phyloP scores from a whole-genome alignment of 2,113 vertebrate genomes.

The Calidris pygmaea region DNA sequence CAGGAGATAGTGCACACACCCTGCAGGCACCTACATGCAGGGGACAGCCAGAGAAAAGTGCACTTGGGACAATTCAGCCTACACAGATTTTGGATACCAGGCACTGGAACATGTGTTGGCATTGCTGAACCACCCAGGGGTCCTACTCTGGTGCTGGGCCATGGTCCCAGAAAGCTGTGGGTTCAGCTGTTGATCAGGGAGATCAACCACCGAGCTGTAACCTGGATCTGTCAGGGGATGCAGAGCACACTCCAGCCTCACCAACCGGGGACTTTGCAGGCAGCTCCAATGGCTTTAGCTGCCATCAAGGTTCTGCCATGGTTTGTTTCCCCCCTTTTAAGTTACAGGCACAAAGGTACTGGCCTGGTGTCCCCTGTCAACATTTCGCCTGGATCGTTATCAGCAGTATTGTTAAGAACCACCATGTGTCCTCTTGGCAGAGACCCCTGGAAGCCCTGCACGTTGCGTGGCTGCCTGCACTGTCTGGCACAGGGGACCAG shows the following conservation, averaged over 20 bases:
- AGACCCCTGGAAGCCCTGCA: background rate
- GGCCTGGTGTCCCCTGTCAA: background rate
- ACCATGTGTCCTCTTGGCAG: background rate
- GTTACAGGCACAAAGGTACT: background rate
- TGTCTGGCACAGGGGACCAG: background rate
- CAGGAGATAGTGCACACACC: background rate
- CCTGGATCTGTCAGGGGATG: fast-evolving
- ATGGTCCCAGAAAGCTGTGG: background rate
- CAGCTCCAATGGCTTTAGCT: background rate
- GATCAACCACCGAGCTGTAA: background rate
- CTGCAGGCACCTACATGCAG: background rate
- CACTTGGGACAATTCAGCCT: background rate
- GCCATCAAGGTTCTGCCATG: background rate
- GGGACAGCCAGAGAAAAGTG: background rate
- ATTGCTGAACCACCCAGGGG: background rate
- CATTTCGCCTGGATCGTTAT: background rate
- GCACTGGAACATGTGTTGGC: background rate
- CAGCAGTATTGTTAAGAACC: background rate
- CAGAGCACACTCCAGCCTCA: fast-evolving
- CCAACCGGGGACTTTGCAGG: background rate
- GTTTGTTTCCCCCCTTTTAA: background rate
- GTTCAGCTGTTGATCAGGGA: no score
- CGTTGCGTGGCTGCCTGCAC: background rate
- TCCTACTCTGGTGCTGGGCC: background rate
- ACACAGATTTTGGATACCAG: background rate